A percentile compares a stretch with the other conserved stretches of the same genome.
Evolutionary conservation across 2,888 invertebrate genomes (phyloP).

Genomic region (Cenopis cana): DNA sequence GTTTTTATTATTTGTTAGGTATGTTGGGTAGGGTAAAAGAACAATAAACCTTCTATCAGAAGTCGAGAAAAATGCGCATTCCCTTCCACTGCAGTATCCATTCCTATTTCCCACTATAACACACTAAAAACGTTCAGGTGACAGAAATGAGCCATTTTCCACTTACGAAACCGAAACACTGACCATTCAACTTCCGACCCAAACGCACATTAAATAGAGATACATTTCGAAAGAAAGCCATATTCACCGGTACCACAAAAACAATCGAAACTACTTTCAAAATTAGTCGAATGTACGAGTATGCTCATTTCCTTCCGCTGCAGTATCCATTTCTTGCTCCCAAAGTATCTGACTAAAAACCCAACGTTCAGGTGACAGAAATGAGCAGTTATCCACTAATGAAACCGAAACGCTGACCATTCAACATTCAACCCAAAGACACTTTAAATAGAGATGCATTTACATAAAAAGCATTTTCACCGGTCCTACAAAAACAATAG

Average conservation of each 20-base stretch:
- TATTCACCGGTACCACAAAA: conserved; percentile 24
- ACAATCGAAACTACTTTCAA: conserved; percentile 13
- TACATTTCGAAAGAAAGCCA: conserved; percentile 13
- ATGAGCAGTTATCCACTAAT: conserved; percentile 8
- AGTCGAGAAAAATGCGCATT: conserved; percentile 29
- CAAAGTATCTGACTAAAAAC: background rate
- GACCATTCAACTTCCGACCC: conserved; percentile 10
- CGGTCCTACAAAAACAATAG: conserved; percentile 27
- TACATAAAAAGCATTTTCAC: conserved; percentile 15
- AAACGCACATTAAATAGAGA: conserved; percentile 15
- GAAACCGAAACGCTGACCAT: conserved; percentile 9
- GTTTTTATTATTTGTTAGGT: no score
- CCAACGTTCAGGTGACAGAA: background rate
- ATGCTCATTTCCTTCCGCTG: conserved; percentile 25
- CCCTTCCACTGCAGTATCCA: conserved; percentile 15
- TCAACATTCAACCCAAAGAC: conserved; percentile 15
- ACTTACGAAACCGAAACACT: conserved; percentile 14
- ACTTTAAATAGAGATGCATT: conserved; percentile 18
- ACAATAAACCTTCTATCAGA: background rate
- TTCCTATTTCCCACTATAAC: background rate
- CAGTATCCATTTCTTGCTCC: conserved; percentile 5
- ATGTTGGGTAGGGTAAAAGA: no score
- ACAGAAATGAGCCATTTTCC: conserved; percentile 9
- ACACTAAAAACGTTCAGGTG: background rate
- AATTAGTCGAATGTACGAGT: conserved; percentile 3